phyloP scores from a whole-genome alignment of 2,888 invertebrate species.

The Limnephilus rhombicus region DNA sequence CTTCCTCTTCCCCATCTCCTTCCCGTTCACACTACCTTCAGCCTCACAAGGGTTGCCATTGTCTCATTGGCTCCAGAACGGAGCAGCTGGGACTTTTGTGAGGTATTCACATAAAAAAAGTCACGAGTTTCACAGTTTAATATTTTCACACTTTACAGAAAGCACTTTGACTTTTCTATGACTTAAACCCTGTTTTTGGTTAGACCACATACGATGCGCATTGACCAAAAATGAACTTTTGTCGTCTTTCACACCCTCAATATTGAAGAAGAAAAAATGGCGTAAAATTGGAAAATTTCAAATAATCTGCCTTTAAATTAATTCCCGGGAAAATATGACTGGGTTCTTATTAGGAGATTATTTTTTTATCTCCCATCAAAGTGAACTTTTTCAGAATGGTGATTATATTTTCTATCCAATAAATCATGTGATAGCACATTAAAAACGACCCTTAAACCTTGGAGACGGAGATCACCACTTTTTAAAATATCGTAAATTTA shows the following conservation, averaged over 20 bases:
- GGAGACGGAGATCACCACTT: not conserved
- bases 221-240: not conserved
- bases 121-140: no score
- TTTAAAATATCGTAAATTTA: slow-evolving; percentile 21
- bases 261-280: not conserved
- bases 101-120: no score
- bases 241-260: not conserved
- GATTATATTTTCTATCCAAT: not conserved
- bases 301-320: not conserved
- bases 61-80: no score
- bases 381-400: not conserved
- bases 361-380: slow-evolving; percentile 5
- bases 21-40: no score
- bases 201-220: not conserved
- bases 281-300: not conserved
- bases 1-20: no score
- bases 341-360: not conserved
- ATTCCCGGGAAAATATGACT: not conserved
- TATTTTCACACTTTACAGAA: no score
- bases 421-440: not conserved
- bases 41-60: no score
- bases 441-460: not conserved
- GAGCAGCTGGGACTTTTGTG: no score
- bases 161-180: no score
- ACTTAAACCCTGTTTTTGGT: not conserved